Evolutionary conservation across 2,113 vertebrate genomes (phyloP).

Genomic region (Lamprotornis superbus): DNA sequence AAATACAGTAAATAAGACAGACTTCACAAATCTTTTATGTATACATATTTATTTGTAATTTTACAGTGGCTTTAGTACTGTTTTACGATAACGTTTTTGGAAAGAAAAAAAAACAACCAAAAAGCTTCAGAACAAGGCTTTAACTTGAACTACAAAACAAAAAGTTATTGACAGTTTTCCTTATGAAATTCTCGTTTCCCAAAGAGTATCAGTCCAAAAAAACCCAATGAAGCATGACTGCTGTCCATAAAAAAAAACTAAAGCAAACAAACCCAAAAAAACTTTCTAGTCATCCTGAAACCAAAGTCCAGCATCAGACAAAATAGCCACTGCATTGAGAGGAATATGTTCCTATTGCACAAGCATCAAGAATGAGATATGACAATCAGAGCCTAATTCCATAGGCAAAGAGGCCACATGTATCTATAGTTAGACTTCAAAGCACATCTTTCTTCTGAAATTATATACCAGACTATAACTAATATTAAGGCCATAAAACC

Average conservation of each 20-base stretch:
- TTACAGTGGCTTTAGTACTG: slow-evolving; percentile 64
- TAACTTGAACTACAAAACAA: slow-evolving; percentile 7
- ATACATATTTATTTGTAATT: slow-evolving; percentile 65
- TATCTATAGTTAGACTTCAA: slow-evolving; percentile 19
- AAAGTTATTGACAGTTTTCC: slow-evolving; percentile 18
- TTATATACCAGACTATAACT: background rate
- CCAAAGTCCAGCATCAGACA: slow-evolving; percentile 48
- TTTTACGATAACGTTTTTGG: background rate
- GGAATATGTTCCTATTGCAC: slow-evolving; percentile 69
- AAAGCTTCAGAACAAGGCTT: slow-evolving; percentile 33
- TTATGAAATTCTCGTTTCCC: slow-evolving; percentile 3
- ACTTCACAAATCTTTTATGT: slow-evolving; percentile 11
- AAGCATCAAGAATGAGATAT: slow-evolving; percentile 46
- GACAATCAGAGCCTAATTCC: slow-evolving; percentile 50
- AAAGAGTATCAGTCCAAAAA: slow-evolving; percentile 17
- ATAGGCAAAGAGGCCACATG: slow-evolving; percentile 46
- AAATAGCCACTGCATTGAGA: slow-evolving; percentile 42
- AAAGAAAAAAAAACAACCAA: background rate
- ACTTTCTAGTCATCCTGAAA: slow-evolving; percentile 23
- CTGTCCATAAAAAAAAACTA: background rate
- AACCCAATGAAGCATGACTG: background rate
- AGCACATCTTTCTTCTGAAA: slow-evolving; percentile 50
- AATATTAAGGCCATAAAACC: slow-evolving; percentile 43
- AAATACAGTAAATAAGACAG: background rate
- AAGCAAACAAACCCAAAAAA: background rate